These are phyloP conservation scores for Xiphorhynchus elegans DNA, from an alignment of 2,113 vertebrate genomes.

Conservation along the genomic window DNA sequence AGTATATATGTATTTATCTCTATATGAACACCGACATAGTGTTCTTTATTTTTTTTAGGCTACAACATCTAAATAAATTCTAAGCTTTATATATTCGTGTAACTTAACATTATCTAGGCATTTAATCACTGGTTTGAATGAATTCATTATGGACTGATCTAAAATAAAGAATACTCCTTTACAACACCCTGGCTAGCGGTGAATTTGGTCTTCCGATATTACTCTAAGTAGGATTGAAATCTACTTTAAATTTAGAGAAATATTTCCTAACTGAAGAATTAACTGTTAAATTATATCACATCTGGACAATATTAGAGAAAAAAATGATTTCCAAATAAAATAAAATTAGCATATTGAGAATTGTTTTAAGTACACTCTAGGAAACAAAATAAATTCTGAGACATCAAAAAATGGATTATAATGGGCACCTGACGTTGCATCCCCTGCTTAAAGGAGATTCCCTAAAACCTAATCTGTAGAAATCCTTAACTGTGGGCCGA, in stretches of 20 bases:
- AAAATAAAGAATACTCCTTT: not conserved
- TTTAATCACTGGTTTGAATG: not conserved
- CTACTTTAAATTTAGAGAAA: not conserved
- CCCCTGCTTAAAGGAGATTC: not conserved
- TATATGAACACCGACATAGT: not conserved
- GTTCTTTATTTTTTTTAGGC: not conserved
- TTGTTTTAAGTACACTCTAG: not conserved
- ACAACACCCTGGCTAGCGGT: not conserved
- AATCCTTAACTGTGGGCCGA: not conserved
- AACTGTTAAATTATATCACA: not conserved
- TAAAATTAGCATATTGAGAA: not conserved
- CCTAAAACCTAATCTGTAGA: not conserved
- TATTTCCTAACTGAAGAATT: not conserved
- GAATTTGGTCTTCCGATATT: not conserved
- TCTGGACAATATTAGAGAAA: not conserved
- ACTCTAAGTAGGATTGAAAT: not conserved
- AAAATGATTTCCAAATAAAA: not conserved
- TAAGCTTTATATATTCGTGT: not conserved
- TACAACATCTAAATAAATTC: not conserved
- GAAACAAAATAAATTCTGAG: not conserved
- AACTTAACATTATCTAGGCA: not conserved
- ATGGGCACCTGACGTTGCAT: not conserved
- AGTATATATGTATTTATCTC: not conserved
- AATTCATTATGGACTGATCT: not conserved
- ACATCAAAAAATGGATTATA: not conserved